phyloP scores from a whole-genome alignment of 2,113 vertebrate genomes.

The Rhinopomastus cyanomelas region DNA sequence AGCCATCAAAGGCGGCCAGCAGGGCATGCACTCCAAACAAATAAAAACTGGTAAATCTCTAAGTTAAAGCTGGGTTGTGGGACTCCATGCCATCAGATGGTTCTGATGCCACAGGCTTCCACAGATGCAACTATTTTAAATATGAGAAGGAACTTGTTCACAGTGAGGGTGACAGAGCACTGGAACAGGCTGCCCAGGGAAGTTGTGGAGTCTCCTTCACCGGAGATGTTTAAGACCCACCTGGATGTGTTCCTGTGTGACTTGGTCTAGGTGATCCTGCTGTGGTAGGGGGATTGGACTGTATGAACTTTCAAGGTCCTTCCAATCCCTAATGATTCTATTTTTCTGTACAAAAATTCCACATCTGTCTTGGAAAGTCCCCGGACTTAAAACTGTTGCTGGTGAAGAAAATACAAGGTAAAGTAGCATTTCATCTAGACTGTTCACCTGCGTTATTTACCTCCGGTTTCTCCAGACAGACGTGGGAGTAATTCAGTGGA shows the following conservation, averaged over 20 bases:
- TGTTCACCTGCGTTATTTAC: neutral
- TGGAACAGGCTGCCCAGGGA: too few species aligned
- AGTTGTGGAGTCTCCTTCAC: too few species aligned
- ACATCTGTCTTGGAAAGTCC: neutral
- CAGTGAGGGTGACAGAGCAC: too few species aligned
- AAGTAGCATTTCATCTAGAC: neutral
- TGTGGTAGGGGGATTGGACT: too few species aligned
- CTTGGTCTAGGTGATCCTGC: too few species aligned
- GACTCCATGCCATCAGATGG: neutral
- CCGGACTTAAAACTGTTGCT: neutral
- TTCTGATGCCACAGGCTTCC: neutral
- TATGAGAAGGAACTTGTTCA: too few species aligned
- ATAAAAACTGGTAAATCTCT: neutral
- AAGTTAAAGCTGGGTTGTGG: neutral
- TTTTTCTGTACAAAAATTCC: neutral
- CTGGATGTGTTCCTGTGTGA: too few species aligned
- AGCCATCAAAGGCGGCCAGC: neutral
- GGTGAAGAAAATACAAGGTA: neutral
- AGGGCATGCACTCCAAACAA: neutral
- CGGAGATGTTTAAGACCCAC: too few species aligned
- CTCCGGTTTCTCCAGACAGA: neutral
- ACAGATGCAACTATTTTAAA: neutral
- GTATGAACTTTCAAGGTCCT: too few species aligned
- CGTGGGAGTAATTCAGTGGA: neutral
- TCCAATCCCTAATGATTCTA: too few species aligned